A percentile compares a stretch with the other conserved stretches of the same genome.
Conservation (phyloP, 92 coral and sea anemone genomes). For the Desmophyllum pertusum region DNA sequence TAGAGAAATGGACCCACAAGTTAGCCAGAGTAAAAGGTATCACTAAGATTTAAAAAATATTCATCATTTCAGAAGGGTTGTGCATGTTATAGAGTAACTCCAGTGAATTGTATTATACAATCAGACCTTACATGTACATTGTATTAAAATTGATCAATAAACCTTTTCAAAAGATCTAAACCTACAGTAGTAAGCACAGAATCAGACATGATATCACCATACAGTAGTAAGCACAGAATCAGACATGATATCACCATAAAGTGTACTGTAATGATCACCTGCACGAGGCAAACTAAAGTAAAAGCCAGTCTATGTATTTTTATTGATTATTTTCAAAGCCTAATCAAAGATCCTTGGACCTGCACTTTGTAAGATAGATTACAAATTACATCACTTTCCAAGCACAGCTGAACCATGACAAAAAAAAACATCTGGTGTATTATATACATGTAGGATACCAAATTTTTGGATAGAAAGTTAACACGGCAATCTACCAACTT, state of each 20-base stretch:
- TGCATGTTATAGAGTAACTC: neutral
- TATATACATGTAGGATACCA: neutral
- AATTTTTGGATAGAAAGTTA: neutral
- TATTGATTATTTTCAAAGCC: neutral
- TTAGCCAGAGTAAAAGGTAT: neutral
- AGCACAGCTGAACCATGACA: slow-evolving; percentile 12
- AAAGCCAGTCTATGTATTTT: neutral
- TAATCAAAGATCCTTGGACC: neutral
- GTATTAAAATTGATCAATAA: too few species aligned
- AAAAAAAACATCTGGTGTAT: neutral
- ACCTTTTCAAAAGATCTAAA: too few species aligned
- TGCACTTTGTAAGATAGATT: neutral
- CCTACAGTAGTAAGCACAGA: too few species aligned
- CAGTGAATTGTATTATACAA: neutral
- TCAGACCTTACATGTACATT: too few species aligned
- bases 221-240: neutral
- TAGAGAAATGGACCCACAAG: neutral
- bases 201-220: neutral
- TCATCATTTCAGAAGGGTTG: neutral
- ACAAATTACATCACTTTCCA: neutral
- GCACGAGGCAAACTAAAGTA: neutral
- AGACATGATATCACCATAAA: neutral
- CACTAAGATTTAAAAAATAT: neutral
- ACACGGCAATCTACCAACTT: neutral
- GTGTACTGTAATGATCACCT: neutral